Evolutionary conservation across 2,797 vertebrate genomes (phyloP).

Genomic region (Atherinosoma microstoma): DNA sequence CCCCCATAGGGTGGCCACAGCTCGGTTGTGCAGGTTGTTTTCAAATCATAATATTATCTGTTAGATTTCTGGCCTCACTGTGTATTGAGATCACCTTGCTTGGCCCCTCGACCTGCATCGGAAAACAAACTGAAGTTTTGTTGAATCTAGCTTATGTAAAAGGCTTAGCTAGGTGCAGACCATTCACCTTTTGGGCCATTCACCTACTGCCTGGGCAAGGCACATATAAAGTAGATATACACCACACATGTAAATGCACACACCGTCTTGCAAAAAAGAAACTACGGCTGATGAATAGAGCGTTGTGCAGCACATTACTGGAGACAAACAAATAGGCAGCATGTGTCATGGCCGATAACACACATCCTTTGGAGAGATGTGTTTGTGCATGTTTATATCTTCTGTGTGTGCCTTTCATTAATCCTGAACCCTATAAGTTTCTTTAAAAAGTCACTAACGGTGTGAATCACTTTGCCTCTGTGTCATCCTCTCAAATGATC

Average conservation of each 20-base stretch:
- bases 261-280: conserved; percentile 65
- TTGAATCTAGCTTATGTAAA: neutral
- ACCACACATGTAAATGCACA: conserved; percentile 28
- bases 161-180: neutral
- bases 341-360: conserved; percentile 70
- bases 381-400: conserved; percentile 19
- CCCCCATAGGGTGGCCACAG: conserved; percentile 5
- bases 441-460: conserved; percentile 18
- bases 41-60: neutral
- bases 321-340: conserved; percentile 78
- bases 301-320: conserved; percentile 78
- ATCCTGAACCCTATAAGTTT: conserved; percentile 24
- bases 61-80: neutral
- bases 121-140: neutral
- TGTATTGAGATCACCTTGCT: neutral
- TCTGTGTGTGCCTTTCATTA: conserved; percentile 22
- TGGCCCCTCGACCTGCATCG: neutral
- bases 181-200: neutral
- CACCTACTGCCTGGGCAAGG: conserved; percentile 45
- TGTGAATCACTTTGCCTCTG: conserved; percentile 9
- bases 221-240: conserved; percentile 18
- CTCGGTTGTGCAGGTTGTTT: neutral
- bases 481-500: conserved; percentile 15
- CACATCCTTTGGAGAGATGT: conserved; percentile 28
- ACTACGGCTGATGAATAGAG: conserved; percentile 78